phyloP scores from a whole-genome alignment of 2,888 invertebrate genomes.

The Agrilus biguttatus region DNA sequence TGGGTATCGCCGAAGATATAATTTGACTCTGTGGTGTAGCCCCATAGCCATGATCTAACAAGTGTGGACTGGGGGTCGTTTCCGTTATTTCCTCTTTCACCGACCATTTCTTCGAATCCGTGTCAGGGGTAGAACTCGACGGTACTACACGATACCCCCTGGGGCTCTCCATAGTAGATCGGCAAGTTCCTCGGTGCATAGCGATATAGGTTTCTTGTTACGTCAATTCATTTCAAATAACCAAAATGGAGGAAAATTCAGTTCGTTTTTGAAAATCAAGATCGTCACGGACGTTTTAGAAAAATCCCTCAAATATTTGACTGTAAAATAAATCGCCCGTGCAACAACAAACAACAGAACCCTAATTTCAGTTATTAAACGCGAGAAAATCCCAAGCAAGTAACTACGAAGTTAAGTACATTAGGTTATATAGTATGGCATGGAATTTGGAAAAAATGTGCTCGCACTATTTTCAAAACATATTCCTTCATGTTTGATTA shows the following conservation, averaged over 20 bases:
- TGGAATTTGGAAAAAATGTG: too few species aligned
- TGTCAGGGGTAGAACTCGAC: slow-evolving; percentile 32
- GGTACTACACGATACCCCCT: slow-evolving; percentile 38
- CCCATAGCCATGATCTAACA: slow-evolving; percentile 78
- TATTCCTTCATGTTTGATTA: too few species aligned
- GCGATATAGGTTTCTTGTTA: background rate
- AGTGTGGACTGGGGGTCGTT: slow-evolving; percentile 54
- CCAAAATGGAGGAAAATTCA: slow-evolving; percentile 9
- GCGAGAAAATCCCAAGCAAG: too few species aligned
- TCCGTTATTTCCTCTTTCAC: slow-evolving; percentile 35
- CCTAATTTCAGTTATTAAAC: too few species aligned
- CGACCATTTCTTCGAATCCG: slow-evolving; percentile 27
- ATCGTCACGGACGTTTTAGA: too few species aligned
- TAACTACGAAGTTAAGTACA: too few species aligned
- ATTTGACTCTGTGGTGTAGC: slow-evolving; percentile 62
- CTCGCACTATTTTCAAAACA: too few species aligned
- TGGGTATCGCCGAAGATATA: slow-evolving; percentile 24
- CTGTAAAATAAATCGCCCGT: too few species aligned
- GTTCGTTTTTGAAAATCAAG: too few species aligned
- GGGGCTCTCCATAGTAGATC: slow-evolving; percentile 21
- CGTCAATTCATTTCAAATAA: slow-evolving; percentile 10
- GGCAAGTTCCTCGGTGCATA: slow-evolving; percentile 39
- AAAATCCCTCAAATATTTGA: too few species aligned
- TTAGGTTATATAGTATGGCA: too few species aligned
- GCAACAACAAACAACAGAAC: too few species aligned